phyloP scores from a whole-genome alignment of 2,888 invertebrate species.

The Cheilosia scutellata region DNA sequence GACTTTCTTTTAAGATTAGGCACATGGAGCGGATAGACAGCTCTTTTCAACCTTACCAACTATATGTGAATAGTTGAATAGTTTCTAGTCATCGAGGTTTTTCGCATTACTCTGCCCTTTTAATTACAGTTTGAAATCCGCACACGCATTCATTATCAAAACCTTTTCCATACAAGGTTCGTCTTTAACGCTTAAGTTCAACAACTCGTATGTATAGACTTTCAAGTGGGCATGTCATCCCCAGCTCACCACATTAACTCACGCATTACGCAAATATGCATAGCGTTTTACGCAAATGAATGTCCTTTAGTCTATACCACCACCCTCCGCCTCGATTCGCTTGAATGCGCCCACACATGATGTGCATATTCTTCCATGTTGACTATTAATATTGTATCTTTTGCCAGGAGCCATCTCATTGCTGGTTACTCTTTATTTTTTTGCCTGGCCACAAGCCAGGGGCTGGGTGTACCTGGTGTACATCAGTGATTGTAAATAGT shows the following conservation, averaged over 20 bases:
- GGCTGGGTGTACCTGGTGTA: not conserved
- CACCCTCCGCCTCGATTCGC: not conserved
- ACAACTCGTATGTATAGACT: no score
- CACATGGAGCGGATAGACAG: no score
- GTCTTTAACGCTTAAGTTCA: no score
- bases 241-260: slow-evolving; percentile 1
- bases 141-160: no score
- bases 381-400: slow-evolving; percentile 19
- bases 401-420: slow-evolving; percentile 13
- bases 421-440: not conserved
- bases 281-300: not conserved
- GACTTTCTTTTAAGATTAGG: no score
- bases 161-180: no score
- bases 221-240: not conserved
- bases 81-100: no score
- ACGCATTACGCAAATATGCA: slow-evolving; percentile 32
- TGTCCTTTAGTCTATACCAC: slow-evolving; percentile 3
- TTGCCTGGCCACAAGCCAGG: not conserved
- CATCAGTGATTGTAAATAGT: slow-evolving; percentile 9
- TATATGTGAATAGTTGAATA: no score
- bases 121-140: no score
- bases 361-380: slow-evolving; percentile 6
- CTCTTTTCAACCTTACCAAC: no score
- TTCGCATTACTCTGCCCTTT: no score
- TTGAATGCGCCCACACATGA: slow-evolving; percentile 19